phyloP scores from a whole-genome alignment of 1,140 invertebrate genomes.

The Bombus vancouverensis region DNA sequence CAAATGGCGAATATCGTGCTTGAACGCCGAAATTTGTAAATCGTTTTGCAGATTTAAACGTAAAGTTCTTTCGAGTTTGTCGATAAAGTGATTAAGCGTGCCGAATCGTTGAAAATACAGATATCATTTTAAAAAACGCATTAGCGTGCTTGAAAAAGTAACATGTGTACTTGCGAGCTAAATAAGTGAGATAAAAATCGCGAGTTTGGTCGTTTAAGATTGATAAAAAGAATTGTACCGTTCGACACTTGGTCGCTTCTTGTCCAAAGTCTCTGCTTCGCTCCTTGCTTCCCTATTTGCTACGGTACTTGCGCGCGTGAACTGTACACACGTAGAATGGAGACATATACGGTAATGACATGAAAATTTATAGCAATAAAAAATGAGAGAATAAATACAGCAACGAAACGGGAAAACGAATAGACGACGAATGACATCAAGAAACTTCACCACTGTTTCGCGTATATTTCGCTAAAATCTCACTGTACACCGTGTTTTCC shows the following conservation, averaged over 20 bases:
- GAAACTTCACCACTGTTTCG: not conserved
- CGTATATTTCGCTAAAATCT: too few species aligned
- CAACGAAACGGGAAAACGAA: not conserved
- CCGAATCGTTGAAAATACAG: not conserved
- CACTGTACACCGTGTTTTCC: too few species aligned
- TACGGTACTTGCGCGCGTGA: not conserved
- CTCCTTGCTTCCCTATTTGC: not conserved
- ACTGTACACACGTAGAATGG: too few species aligned
- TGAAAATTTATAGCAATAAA: not conserved
- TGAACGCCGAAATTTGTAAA: not conserved
- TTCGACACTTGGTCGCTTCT: not conserved
- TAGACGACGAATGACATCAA: not conserved
- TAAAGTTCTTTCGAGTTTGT: not conserved
- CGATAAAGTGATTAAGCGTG: not conserved
- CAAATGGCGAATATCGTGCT: too few species aligned
- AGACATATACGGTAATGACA: not conserved
- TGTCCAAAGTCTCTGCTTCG: not conserved
- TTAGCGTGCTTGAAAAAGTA: not conserved
- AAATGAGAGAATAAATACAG: constrained; percentile 21
- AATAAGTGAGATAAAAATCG: not conserved
- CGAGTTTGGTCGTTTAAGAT: not conserved
- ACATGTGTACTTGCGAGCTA: not conserved
- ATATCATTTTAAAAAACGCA: not conserved
- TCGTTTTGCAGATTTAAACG: not conserved
- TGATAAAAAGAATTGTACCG: not conserved